Conservation (phyloP, 2,888 invertebrate genomes). For the Drosophila atroscutellata region DNA sequence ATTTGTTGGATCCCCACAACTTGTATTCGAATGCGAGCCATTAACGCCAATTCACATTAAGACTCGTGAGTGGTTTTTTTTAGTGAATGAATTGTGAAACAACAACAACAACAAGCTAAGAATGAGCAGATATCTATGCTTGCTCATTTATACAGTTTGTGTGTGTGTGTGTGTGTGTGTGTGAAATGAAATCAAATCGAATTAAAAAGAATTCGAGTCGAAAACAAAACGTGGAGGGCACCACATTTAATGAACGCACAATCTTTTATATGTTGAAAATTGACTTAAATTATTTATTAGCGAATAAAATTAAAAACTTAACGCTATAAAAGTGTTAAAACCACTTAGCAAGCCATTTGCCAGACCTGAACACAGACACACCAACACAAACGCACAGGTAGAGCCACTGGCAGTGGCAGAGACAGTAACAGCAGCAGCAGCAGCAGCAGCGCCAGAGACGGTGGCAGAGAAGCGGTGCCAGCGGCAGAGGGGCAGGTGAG, state of each 20-base stretch:
- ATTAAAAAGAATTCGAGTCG: constrained; percentile 40
- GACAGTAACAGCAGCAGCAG: not conserved
- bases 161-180: constrained; percentile 6
- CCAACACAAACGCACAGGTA: constrained; percentile 21
- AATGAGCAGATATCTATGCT: constrained; percentile 11
- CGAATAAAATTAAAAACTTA: constrained; percentile 81
- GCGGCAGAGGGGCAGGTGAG: constrained; percentile 3
- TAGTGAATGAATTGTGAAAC: constrained; percentile 56
- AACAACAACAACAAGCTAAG: constrained; percentile 10
- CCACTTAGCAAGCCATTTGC: constrained; percentile 81
- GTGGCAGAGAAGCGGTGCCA: not conserved
- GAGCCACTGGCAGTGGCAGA: constrained; percentile 7
- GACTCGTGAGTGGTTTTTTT: constrained; percentile 31
- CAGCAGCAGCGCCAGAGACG: not conserved
- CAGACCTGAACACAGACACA: constrained; percentile 30
- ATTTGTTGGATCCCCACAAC: constrained; percentile 31
- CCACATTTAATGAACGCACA: constrained; percentile 71
- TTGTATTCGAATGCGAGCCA: constrained; percentile 40
- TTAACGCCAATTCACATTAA: constrained; percentile 29
- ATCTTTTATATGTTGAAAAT: constrained; percentile 72
- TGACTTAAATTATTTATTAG: constrained; percentile 81
- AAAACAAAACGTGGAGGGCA: constrained; percentile 67
- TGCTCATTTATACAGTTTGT: constrained; percentile 5
- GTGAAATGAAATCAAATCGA: constrained; percentile 53
- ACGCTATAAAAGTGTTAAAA: constrained; percentile 83